These are phyloP conservation scores for Lepidocyrtoides sp. DNA, from an alignment of 2,888 invertebrate species.

Conservation along the genomic window DNA sequence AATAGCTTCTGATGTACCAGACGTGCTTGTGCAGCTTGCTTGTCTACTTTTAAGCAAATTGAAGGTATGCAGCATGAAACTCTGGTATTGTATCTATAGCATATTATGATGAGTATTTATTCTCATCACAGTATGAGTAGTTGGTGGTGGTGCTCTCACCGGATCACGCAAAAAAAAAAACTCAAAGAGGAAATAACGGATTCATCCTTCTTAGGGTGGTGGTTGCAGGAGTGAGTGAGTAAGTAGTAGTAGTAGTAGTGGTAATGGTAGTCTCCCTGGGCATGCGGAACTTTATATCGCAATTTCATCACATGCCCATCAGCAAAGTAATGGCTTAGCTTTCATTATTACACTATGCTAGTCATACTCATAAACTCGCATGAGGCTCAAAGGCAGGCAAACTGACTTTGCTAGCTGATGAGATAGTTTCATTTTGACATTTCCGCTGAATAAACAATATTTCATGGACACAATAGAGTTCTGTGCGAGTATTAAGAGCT, in stretches of 20 bases:
- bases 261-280: constrained; percentile 7
- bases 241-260: neutral
- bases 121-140: constrained; percentile 16
- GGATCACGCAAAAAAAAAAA: constrained; percentile 72
- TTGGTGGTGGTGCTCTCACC: constrained; percentile 41
- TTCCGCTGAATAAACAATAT: constrained; percentile 77
- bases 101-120: constrained; percentile 20
- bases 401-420: constrained; percentile 56
- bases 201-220: constrained; percentile 55
- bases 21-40: constrained; percentile 6
- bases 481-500: constrained; percentile 57
- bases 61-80: constrained; percentile 36
- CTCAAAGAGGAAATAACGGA: constrained; percentile 65
- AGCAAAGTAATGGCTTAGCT: constrained; percentile 52
- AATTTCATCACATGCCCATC: constrained; percentile 59
- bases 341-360: constrained; percentile 34
- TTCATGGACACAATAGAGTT: constrained; percentile 63
- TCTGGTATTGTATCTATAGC: neutral
- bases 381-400: neutral
- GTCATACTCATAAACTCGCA: constrained; percentile 31
- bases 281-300: constrained; percentile 17
- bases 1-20: neutral
- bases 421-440: constrained; percentile 75
- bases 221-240: no score
- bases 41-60: neutral